Conservation (phyloP, 37 sponge, comb jelly and placozoan genomes). For the Haliclona indistincta region DNA sequence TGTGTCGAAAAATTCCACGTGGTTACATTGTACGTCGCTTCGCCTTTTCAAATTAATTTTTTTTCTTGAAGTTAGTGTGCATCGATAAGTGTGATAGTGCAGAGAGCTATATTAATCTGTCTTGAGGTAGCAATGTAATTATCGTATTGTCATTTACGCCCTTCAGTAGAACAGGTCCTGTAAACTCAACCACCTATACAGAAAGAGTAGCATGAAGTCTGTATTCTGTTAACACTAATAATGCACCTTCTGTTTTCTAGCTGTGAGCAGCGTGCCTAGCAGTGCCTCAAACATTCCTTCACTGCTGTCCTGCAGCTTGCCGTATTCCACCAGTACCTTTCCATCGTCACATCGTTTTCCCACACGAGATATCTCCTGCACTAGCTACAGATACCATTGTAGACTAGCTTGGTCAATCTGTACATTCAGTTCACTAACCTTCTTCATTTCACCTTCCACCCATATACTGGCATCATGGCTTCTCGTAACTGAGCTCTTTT, state of each 20-base stretch:
- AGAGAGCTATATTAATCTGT: too few relatives aligned
- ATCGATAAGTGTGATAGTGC: too few relatives aligned
- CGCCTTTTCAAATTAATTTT: too few relatives aligned
- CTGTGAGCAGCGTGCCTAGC: constrained; percentile 37
- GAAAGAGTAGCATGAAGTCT: background rate
- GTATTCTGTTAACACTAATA: background rate
- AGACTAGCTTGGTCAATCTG: too few relatives aligned
- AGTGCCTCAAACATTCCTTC: constrained; percentile 42
- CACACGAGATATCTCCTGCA: constrained; percentile 10
- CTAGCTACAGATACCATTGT: constrained; percentile 20
- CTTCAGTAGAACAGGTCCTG: constrained; percentile 35
- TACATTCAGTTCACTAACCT: too few relatives aligned
- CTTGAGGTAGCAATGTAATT: constrained; percentile 26
- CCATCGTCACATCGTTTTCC: constrained; percentile 7
- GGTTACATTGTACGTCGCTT: too few relatives aligned
- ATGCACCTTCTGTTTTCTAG: constrained; percentile 39
- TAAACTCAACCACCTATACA: constrained; percentile 19
- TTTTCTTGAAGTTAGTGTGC: too few relatives aligned
- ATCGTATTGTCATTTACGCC: constrained; percentile 11
- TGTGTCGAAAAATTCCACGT: too few relatives aligned
- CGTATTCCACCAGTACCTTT: constrained; percentile 1
- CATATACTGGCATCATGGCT: constrained; percentile 6
- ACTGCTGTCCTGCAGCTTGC: constrained; percentile 15
- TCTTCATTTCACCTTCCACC: background rate
- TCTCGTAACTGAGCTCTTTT: background rate